Conservation (phyloP, 64 coral and sea anemone species). For the Platygyra sinensis region DNA sequence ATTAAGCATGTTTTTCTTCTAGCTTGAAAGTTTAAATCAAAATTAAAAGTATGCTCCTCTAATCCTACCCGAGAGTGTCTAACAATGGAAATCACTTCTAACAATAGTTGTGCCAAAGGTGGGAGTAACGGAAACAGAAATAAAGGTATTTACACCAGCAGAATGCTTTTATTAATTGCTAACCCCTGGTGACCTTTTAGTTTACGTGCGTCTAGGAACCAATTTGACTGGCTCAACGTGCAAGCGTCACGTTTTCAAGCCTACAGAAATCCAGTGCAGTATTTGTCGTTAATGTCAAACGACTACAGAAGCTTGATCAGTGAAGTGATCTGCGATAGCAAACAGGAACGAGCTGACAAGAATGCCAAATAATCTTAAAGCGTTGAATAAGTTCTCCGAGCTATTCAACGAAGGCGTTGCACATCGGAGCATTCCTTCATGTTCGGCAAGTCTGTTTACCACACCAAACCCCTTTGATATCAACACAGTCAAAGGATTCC, state of each 20-base stretch:
- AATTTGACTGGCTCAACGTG: not conserved
- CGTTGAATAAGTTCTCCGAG: not conserved
- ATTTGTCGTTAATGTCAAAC: not conserved
- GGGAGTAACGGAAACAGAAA: not conserved
- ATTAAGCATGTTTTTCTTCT: not conserved
- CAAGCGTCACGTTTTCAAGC: not conserved
- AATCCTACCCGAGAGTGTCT: not conserved
- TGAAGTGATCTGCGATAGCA: not conserved
- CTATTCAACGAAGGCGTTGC: not conserved
- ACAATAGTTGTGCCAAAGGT: not conserved
- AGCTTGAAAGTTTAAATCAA: not conserved
- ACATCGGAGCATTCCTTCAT: not conserved
- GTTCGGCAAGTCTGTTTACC: not conserved
- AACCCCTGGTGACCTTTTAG: not conserved
- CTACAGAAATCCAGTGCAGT: not conserved
- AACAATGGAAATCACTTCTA: slow-evolving; percentile 5
- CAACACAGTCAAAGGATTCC: not conserved
- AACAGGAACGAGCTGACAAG: not conserved
- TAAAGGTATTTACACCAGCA: not conserved
- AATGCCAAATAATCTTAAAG: slow-evolving; percentile 47
- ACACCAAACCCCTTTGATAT: not conserved
- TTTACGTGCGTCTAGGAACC: slow-evolving; percentile 7
- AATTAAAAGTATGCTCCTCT: not conserved
- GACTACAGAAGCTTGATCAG: not conserved
- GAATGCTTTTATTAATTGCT: not conserved